phyloP scores from a whole-genome alignment of 2,888 invertebrate genomes.

The Apoda limacodes region DNA sequence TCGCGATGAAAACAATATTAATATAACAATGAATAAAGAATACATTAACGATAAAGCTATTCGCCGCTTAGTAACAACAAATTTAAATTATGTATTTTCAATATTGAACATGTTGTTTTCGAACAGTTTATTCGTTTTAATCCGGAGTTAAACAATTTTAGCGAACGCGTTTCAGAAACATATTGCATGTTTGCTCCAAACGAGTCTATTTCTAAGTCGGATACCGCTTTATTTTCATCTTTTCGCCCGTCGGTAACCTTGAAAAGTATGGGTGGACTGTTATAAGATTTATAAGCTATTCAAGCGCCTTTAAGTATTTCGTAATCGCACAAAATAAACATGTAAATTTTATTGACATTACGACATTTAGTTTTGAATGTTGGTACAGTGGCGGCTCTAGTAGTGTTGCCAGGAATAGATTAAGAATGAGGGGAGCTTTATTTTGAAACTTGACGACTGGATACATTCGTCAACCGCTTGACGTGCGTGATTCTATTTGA shows the following conservation, averaged over 20 bases:
- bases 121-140: no score
- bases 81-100: no score
- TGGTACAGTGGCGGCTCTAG: conserved; percentile 32
- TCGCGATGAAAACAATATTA: no score
- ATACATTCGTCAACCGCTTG: conserved; percentile 31
- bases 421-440: conserved; percentile 49
- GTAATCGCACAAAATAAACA: conserved; percentile 65
- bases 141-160: conserved; percentile 30
- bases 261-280: conserved; percentile 44
- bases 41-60: no score
- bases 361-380: conserved; percentile 52
- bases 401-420: conserved; percentile 44
- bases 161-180: conserved; percentile 34
- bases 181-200: conserved; percentile 15
- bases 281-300: conserved; percentile 46
- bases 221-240: conserved; percentile 44
- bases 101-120: no score
- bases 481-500: no score
- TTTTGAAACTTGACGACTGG: conserved; percentile 40
- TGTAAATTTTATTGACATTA: conserved; percentile 65
- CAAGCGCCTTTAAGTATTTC: conserved; percentile 47
- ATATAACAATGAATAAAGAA: no score
- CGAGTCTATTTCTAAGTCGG: conserved; percentile 47
- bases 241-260: conserved; percentile 45
- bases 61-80: no score